Percentiles rank a stretch among this genome's conserved stretches.
Conservation (phyloP, 2,797 vertebrate species). For the Ptychobarbus kaznakovi region DNA sequence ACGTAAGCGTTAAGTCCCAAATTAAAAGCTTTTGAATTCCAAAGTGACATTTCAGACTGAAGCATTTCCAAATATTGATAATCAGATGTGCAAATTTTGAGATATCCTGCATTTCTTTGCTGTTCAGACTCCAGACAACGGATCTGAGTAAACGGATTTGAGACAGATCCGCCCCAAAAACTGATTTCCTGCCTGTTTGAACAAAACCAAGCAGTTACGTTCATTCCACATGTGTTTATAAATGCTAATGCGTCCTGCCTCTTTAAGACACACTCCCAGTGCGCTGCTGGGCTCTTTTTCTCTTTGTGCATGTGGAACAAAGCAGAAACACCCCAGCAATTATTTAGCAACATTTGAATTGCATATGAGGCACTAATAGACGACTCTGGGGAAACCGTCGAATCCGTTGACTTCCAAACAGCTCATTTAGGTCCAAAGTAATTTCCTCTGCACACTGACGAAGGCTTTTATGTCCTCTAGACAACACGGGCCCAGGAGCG, state of each 20-base stretch:
- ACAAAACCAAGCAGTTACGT: neutral
- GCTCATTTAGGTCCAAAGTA: conserved; percentile 63
- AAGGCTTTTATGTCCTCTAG: conserved; percentile 56
- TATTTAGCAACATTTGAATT: conserved; percentile 62
- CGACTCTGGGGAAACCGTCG: conserved; percentile 60
- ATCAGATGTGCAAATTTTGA: neutral
- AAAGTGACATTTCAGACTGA: neutral
- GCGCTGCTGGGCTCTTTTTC: neutral
- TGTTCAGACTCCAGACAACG: neutral
- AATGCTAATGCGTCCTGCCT: neutral
- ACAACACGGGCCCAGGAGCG: neutral
- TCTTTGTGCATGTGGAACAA: conserved; percentile 23
- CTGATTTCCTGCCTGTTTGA: neutral
- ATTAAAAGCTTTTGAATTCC: neutral
- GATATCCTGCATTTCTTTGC: neutral
- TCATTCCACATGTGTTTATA: neutral
- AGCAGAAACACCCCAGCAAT: conserved; percentile 26
- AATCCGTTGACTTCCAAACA: conserved; percentile 65
- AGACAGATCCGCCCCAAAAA: neutral
- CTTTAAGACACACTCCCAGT: conserved; percentile 2
- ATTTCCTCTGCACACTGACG: conserved; percentile 65
- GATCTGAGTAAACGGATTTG: conserved; percentile 13
- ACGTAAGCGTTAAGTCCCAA: neutral
- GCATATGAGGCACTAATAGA: conserved; percentile 65
- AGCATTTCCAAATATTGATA: conserved; percentile 4